Evolutionary conservation across 2,888 invertebrate genomes (phyloP).

Genomic region (Acanthosepion esculentum): DNA sequence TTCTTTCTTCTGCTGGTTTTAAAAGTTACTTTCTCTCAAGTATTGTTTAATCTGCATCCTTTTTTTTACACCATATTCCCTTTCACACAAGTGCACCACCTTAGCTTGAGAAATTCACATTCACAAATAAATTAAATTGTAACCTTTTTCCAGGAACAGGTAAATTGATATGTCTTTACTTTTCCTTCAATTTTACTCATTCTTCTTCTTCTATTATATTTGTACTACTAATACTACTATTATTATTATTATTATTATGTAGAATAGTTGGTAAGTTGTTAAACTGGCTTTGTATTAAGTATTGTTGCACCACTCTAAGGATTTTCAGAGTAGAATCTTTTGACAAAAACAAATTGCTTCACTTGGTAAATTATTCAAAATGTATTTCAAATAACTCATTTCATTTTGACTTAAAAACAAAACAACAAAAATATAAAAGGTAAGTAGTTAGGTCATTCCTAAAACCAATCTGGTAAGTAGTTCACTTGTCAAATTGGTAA

Average conservation of each 20-base stretch:
- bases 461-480: not conserved
- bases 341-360: too few species aligned
- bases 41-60: not conserved
- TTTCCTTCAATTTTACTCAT: not conserved
- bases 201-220: not conserved
- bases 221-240: not conserved
- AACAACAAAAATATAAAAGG: not conserved
- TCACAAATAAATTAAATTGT: conserved; percentile 33
- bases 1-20: not conserved
- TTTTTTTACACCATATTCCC: not conserved
- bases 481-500: not conserved
- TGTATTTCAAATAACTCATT: not conserved
- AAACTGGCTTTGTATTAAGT: too few species aligned
- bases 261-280: too few species aligned
- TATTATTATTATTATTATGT: not conserved
- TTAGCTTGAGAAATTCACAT: not conserved
- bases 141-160: not conserved
- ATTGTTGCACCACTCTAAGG: too few species aligned
- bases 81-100: not conserved
- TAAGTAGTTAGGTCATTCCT: not conserved
- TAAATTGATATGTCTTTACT: not conserved
- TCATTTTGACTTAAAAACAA: not conserved
- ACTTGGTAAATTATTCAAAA: not conserved
- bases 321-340: too few species aligned
- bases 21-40: not conserved